These are phyloP conservation scores for Zophobas atratus DNA, from an alignment of 1,140 invertebrate species.

Conservation along the genomic window DNA sequence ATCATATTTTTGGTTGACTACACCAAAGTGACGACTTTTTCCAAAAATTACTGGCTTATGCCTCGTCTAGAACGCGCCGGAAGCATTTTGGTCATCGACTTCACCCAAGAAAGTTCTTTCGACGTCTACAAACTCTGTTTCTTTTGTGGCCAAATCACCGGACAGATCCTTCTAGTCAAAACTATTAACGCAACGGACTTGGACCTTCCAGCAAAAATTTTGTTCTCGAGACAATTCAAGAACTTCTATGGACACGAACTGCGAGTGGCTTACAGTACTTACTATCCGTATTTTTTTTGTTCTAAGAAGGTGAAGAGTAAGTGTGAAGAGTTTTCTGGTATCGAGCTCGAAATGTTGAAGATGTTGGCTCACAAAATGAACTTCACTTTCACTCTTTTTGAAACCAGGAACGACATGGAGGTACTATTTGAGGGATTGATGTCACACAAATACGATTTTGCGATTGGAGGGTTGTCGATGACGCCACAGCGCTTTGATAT, in stretches of 20 bases:
- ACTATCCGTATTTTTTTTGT: no score
- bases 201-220: no score
- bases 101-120: not conserved
- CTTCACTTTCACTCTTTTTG: not conserved
- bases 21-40: not conserved
- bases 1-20: not conserved
- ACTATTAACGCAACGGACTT: no score
- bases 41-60: not conserved
- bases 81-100: not conserved
- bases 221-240: no score
- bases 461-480: constrained; percentile 1
- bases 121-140: not conserved
- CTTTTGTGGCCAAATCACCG: no score
- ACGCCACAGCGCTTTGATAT: not conserved
- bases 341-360: not conserved
- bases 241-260: no score
- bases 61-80: not conserved
- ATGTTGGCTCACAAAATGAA: not conserved
- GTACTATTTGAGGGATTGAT: not conserved
- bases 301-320: no score
- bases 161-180: no score
- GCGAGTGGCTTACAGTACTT: no score
- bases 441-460: not conserved
- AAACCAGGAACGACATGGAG: not conserved
- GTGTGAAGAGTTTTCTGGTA: not conserved